phyloP scores from a whole-genome alignment of 2,888 invertebrate species.

The Cryptocephalus moraei region DNA sequence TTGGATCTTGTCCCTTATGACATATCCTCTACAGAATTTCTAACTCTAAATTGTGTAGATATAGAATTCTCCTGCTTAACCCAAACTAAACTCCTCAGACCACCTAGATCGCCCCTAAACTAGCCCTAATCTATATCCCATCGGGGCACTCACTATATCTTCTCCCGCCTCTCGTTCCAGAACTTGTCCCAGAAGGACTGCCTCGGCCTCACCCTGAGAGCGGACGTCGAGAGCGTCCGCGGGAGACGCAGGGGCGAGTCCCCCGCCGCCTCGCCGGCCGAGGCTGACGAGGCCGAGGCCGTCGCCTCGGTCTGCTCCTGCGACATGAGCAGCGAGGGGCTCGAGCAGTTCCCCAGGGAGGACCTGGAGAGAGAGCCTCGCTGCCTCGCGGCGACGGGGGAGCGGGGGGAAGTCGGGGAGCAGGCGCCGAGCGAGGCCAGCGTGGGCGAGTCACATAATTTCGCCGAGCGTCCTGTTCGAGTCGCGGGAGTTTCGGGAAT shows the following conservation, averaged over 20 bases:
- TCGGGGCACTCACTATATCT: constrained; percentile 55
- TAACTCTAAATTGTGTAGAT: no score
- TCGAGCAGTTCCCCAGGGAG: constrained; percentile 41
- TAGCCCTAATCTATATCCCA: no score
- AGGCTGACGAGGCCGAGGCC: constrained; percentile 33
- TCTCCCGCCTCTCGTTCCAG: constrained; percentile 57
- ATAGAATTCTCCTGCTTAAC: no score
- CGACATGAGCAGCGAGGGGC: constrained; percentile 48
- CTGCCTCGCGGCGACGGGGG: constrained; percentile 23
- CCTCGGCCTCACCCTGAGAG: constrained; percentile 65
- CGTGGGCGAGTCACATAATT: background rate
- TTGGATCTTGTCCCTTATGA: no score
- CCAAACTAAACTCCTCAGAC: no score
- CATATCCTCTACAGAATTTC: no score
- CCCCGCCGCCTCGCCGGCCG: constrained; percentile 33
- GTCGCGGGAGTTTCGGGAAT: no score
- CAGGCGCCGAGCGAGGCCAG: background rate
- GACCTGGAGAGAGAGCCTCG: constrained; percentile 33
- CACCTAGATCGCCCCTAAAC: no score
- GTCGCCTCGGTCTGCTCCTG: constrained; percentile 35
- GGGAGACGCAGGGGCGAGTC: constrained; percentile 32
- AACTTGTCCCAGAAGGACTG: constrained; percentile 81
- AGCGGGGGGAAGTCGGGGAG: constrained; percentile 26
- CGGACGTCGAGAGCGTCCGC: constrained; percentile 56
- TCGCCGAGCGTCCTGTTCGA: no score